Conservation (phyloP, 2,797 vertebrate species). For the Platyrinchus mystaceus region DNA sequence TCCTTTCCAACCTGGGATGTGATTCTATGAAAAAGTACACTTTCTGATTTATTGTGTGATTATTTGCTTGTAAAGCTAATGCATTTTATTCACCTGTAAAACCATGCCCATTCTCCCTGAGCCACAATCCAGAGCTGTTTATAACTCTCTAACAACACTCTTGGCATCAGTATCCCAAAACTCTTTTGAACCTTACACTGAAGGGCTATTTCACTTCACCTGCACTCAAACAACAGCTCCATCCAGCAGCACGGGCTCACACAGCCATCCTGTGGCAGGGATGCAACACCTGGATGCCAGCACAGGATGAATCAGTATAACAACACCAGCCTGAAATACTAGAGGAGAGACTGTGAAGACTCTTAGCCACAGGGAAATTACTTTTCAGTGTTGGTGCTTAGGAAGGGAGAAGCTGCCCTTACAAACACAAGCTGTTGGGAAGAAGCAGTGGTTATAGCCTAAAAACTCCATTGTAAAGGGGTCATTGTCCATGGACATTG, state of each 20-base stretch:
- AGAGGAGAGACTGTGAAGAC: rapidly evolving
- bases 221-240: not conserved
- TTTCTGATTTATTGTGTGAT: not conserved
- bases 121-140: not conserved
- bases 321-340: not conserved
- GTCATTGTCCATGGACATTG: rapidly evolving
- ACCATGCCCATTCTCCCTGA: not conserved
- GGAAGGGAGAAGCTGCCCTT: not conserved
- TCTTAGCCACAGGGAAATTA: not conserved
- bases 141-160: not conserved
- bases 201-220: not conserved
- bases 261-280: rapidly evolving
- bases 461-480: not conserved
- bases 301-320: not conserved
- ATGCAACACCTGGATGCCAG: rapidly evolving
- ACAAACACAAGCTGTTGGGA: not conserved
- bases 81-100: conserved; percentile 31
- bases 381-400: not conserved
- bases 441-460: not conserved
- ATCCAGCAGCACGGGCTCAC: not conserved
- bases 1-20: not conserved
- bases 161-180: not conserved
- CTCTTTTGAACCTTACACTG: not conserved
- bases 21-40: not conserved
- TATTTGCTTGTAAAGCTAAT: conserved; percentile 14